Percentiles rank a stretch among this genome's conserved stretches.
Evolutionary conservation across 1,140 invertebrate species (phyloP).

Genomic region (Sinonovacula constricta): DNA sequence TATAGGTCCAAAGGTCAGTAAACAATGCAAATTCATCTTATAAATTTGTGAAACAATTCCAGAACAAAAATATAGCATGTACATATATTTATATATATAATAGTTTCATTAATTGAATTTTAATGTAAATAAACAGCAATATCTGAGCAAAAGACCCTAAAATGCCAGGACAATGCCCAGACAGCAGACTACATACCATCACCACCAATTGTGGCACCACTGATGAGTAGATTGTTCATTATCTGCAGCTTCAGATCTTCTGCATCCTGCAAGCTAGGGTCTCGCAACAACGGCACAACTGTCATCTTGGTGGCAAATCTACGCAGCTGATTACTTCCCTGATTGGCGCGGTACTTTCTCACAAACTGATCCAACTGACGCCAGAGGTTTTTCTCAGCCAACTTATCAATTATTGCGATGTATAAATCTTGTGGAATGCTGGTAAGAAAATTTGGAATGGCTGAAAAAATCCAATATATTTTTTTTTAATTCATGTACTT

Average conservation of each 20-base stretch:
- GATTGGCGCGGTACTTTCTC: conserved; percentile 47
- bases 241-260: conserved; percentile 55
- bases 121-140: too few species aligned
- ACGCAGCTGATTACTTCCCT: conserved; percentile 36
- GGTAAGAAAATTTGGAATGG: conserved; percentile 59
- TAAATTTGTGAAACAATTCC: too few species aligned
- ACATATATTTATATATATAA: too few species aligned
- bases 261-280: conserved; percentile 29
- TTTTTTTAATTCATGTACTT: too few species aligned
- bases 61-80: too few species aligned
- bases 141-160: too few species aligned
- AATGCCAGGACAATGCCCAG: too few species aligned
- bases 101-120: too few species aligned
- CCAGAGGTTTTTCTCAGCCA: conserved; percentile 61
- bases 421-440: conserved; percentile 46
- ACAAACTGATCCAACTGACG: conserved; percentile 60
- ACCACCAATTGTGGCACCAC: conserved; percentile 41
- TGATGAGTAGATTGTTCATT: conserved; percentile 44
- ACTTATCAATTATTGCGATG: conserved; percentile 50
- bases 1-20: neutral
- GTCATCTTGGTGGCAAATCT: conserved; percentile 41
- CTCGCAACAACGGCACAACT: conserved; percentile 42
- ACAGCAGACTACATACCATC: conserved; percentile 45
- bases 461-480: conserved; percentile 53
- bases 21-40: neutral